Base-by-base conservation (phyloP, 1,140 invertebrate species). In the Diplogasteroides magnus region DNA sequence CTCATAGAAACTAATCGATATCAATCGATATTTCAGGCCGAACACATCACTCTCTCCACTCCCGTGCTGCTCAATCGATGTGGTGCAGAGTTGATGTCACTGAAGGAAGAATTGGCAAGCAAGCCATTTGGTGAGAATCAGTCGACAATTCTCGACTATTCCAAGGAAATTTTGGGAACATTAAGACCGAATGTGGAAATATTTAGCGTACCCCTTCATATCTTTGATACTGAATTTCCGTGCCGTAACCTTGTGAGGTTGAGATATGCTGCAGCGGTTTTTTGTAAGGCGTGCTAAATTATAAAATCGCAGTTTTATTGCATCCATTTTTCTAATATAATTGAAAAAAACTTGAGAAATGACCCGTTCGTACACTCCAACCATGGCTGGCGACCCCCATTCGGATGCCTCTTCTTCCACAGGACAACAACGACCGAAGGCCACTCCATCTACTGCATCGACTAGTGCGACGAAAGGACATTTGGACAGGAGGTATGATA, bases 291-390 rank as follows among this genome's bases (percentile, higher is more conserved):
- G n/a, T n/a, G n/a, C n/a, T n/a, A n/a, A n/a, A n/a, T n/a, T n/a
- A n/a, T n/a, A n/a, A n/a, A n/a, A n/a, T n/a, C n/a, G n/a, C n/a
- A n/a, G n/a, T n/a, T n/a, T n/a, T n/a, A n/a, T n/a, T n/a, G n/a
- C n/a, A n/a, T n/a, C n/a, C n/a, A n/a, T n/a, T n/a, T n/a, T n/a
- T n/a, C n/a, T n/a, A n/a, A n/a, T n/a, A n/a, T n/a, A n/a, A n/a
- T n/a, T n/a, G n/a, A n/a, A n/a, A n/a, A n/a, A n/a, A 13, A 27
- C 31, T 72, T 59, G 19, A 70, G 79, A 81, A 64, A 60, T 77
- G 66, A 71, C 81, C 2, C 67, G 77, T 37, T 81, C 79, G 6
- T 82, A 81, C 60, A 82, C 80, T n/a, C 80, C 80, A 32, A 82
- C 81, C 14, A 83, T 83, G 64, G 80, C 77, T 23, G 80, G 82